Evolutionary conservation across 2,888 invertebrate species (phyloP).

Genomic region (Coleophora flavipennella): DNA sequence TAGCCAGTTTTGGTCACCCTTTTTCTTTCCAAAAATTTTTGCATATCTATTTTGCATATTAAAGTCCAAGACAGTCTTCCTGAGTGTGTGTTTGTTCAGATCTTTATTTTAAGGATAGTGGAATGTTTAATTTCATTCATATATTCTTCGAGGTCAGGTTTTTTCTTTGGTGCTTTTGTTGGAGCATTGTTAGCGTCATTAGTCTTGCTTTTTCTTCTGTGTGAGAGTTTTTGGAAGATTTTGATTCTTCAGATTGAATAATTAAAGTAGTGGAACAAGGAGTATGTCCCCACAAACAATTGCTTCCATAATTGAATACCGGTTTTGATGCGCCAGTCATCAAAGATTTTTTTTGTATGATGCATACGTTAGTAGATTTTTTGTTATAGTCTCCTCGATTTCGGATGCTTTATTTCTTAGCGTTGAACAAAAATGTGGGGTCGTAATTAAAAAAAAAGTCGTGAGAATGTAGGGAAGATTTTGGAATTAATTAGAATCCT

Average conservation of each 20-base stretch:
- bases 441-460: slow-evolving; percentile 63
- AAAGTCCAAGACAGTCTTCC: slow-evolving; percentile 50
- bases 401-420: slow-evolving; percentile 47
- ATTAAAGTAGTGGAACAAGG: slow-evolving; percentile 57
- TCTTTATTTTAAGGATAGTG: slow-evolving; percentile 62
- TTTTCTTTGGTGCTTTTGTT: slow-evolving; percentile 43
- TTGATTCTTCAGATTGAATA: slow-evolving; percentile 38
- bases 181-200: slow-evolving; percentile 49
- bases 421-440: slow-evolving; percentile 50
- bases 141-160: slow-evolving; percentile 54
- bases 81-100: slow-evolving; percentile 54
- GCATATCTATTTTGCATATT: slow-evolving; percentile 58
- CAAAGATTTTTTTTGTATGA: slow-evolving; percentile 49
- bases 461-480: slow-evolving; percentile 58
- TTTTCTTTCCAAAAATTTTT: slow-evolving; percentile 27
- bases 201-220: slow-evolving; percentile 52
- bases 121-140: slow-evolving; percentile 58
- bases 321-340: slow-evolving; percentile 64
- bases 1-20: slow-evolving; percentile 58
- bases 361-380: slow-evolving; percentile 55
- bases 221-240: slow-evolving; percentile 42
- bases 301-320: slow-evolving; percentile 68
- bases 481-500: slow-evolving; percentile 44
- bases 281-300: slow-evolving; percentile 54
- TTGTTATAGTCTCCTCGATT: slow-evolving; percentile 37